Evolutionary conservation across 2,113 vertebrate genomes (phyloP).

Genomic region (Entelurus aequoreus): DNA sequence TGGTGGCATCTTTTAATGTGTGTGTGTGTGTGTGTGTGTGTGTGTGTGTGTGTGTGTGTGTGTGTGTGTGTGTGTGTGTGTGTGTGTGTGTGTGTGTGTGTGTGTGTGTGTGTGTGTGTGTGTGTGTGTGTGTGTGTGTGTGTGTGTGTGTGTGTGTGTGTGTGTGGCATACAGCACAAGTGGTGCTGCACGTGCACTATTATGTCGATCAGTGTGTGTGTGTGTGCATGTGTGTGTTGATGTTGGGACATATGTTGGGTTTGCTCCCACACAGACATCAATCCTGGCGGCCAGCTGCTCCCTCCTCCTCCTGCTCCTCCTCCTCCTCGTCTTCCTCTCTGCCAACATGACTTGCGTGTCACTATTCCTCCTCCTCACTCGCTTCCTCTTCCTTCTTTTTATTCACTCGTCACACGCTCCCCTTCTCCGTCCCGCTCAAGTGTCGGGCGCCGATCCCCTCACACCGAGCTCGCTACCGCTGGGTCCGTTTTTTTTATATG

Average conservation of each 20-base stretch:
- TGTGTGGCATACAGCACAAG: slow-evolving; percentile 61
- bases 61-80: slow-evolving; percentile 4
- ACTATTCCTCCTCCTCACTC: slow-evolving; percentile 10
- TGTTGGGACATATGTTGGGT: slow-evolving; percentile 97
- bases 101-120: slow-evolving; percentile 16
- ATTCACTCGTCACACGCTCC: background rate
- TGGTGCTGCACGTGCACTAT: slow-evolving; percentile 10
- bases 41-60: slow-evolving; percentile 1
- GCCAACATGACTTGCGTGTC: background rate
- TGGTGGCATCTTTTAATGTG: background rate
- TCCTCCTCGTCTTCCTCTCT: slow-evolving; percentile 11
- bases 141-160: slow-evolving; percentile 24
- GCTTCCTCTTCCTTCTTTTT: slow-evolving; percentile 4
- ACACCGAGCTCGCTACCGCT: too few species aligned
- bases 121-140: slow-evolving; percentile 22
- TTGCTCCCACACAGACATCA: slow-evolving; percentile 98
- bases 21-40: slow-evolving; percentile 64
- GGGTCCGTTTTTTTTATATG: too few species aligned
- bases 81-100: slow-evolving; percentile 8
- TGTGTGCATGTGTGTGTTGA: slow-evolving; percentile 70
- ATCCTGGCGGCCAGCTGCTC: slow-evolving; percentile 95
- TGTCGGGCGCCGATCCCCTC: too few species aligned
- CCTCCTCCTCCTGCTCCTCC: slow-evolving; percentile 71
- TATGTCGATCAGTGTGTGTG: slow-evolving; percentile 25
- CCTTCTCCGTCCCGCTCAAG: background rate